phyloP scores from a whole-genome alignment of 2,797 vertebrate species.

The Lophius americanus region DNA sequence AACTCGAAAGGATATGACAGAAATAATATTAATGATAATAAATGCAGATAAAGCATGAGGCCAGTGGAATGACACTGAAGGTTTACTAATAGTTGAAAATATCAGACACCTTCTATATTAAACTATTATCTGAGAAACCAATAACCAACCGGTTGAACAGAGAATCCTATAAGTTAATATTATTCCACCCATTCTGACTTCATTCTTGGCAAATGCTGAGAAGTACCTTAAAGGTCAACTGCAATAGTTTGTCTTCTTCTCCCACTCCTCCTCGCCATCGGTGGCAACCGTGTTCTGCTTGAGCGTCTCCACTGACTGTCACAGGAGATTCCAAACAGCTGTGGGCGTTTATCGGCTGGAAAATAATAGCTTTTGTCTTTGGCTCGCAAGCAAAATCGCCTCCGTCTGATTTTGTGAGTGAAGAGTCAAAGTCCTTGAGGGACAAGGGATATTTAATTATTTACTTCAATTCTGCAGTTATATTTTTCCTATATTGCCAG shows the following conservation, averaged over 20 bases:
- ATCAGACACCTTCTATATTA: constrained; percentile 9
- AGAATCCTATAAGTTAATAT: not conserved
- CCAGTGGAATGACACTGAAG: too few species aligned
- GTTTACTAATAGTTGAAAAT: constrained; percentile 3
- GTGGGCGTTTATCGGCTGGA: constrained; percentile 60
- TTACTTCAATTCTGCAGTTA: constrained; percentile 33
- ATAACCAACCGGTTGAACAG: too few species aligned
- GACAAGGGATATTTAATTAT: constrained; percentile 50
- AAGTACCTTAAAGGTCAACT: constrained; percentile 44
- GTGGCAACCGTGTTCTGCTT: constrained; percentile 60
- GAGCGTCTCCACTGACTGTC: constrained; percentile 63
- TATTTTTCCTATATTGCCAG: constrained; percentile 33
- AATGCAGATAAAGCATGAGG: too few species aligned
- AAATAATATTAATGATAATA: not conserved
- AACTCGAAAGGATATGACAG: constrained; percentile 19
- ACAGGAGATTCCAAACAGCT: constrained; percentile 69
- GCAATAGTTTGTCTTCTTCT: constrained; percentile 30
- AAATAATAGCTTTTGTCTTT: constrained; percentile 64
- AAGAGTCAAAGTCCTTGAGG: constrained; percentile 46
- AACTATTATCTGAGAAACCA: constrained; percentile 5
- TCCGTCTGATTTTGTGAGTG: constrained; percentile 28
- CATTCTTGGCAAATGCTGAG: constrained; percentile 28
- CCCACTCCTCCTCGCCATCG: constrained; percentile 33
- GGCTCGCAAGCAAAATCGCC: constrained; percentile 30
- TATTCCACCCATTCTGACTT: constrained; percentile 10